phyloP scores from a whole-genome alignment of 2,797 vertebrate genomes.

The Acestrorhynchus altus region DNA sequence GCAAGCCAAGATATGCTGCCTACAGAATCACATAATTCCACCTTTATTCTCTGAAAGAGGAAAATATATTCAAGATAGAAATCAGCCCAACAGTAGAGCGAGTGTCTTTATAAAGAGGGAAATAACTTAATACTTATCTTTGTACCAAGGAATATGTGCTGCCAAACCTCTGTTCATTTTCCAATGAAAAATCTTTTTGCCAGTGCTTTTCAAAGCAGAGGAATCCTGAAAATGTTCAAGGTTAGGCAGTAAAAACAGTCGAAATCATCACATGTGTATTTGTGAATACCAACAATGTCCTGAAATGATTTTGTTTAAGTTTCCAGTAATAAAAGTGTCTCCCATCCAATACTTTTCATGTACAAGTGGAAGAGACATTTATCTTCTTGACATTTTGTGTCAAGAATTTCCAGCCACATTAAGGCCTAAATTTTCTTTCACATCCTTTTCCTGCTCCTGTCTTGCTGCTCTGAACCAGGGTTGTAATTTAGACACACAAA shows the following conservation, averaged over 20 bases:
- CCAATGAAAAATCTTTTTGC: neutral
- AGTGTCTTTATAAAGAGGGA: neutral
- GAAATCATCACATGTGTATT: conserved; percentile 8
- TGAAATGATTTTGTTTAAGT: neutral
- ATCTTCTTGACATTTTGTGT: neutral
- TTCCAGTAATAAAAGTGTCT: neutral
- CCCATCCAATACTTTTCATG: no score
- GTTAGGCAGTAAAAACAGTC: conserved; percentile 1
- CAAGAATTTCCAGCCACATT: neutral
- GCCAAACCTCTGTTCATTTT: neutral
- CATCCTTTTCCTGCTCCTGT: neutral
- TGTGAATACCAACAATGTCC: conserved; percentile 32
- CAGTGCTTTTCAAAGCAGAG: neutral
- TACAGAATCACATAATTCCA: neutral
- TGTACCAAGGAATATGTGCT: neutral
- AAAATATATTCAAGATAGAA: neutral
- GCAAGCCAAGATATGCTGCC: neutral
- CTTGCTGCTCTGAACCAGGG: neutral
- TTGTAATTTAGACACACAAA: no score
- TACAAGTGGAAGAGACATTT: neutral
- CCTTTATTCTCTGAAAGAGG: neutral
- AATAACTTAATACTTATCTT: no score
- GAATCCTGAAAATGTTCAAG: conserved; percentile 21
- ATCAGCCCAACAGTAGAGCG: no score
- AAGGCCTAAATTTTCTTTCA: neutral